A percentile compares a stretch with the other conserved stretches of the same genome.
phyloP scores from a whole-genome alignment of 2,888 invertebrate species.

The Cryptus viduatorius region DNA sequence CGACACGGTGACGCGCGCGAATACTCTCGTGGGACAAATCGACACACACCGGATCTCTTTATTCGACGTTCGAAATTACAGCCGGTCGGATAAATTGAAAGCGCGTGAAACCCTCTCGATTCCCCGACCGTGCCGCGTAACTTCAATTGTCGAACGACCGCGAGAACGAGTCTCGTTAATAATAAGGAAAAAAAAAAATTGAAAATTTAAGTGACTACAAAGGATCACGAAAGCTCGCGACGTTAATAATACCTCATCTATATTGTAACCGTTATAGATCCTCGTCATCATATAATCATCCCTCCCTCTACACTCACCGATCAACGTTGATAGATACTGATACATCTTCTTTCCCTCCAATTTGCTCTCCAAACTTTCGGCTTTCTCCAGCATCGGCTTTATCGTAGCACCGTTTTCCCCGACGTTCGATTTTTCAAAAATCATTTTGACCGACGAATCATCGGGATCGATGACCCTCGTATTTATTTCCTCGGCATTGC shows the following conservation, averaged over 20 bases:
- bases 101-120: slow-evolving; percentile 62
- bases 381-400: slow-evolving; percentile 64
- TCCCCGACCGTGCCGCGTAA: slow-evolving; percentile 42
- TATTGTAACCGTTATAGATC: too few relatives aligned
- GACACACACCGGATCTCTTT: slow-evolving; percentile 27
- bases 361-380: neutral
- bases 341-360: slow-evolving; percentile 76
- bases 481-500: slow-evolving; percentile 42
- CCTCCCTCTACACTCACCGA: slow-evolving; percentile 75
- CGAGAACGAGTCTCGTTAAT: neutral
- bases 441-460: slow-evolving; percentile 29
- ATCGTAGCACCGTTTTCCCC: slow-evolving; percentile 60
- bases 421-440: slow-evolving; percentile 47
- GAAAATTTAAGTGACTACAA: neutral
- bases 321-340: slow-evolving; percentile 77
- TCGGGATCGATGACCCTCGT: slow-evolving; percentile 31
- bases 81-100: slow-evolving; percentile 56
- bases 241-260: neutral
- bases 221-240: slow-evolving; percentile 11
- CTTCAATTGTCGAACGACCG: slow-evolving; percentile 55
- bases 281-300: too few relatives aligned
- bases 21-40: slow-evolving; percentile 16
- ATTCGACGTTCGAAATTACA: slow-evolving; percentile 52
- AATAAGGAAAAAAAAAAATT: neutral
- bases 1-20: neutral